These are phyloP conservation scores for Gorilla gorilla DNA, from an alignment of 2,113 vertebrate species.

Conservation along the genomic window DNA sequence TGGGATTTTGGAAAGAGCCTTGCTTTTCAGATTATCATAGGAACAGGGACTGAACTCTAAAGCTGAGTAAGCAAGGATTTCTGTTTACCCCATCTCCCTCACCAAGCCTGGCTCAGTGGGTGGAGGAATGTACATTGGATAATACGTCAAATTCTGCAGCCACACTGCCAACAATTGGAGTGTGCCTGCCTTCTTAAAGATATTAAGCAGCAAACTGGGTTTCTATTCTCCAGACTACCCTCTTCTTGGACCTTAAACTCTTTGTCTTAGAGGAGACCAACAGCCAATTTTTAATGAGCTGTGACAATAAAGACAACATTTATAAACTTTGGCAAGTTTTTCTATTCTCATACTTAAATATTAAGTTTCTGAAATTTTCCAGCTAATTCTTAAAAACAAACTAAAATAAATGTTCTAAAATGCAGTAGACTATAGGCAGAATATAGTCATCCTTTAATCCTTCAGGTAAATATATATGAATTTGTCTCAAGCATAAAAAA, in stretches of 20 bases:
- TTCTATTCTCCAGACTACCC: neutral
- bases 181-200: neutral
- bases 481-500: constrained; percentile 2
- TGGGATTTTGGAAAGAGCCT: neutral
- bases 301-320: neutral
- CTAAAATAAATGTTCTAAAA: neutral
- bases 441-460: neutral
- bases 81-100: neutral
- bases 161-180: neutral
- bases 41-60: neutral
- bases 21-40: neutral
- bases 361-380: neutral
- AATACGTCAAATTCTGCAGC: neutral
- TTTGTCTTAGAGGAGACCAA: neutral
- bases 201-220: neutral
- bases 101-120: neutral
- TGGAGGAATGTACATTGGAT: neutral
- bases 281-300: neutral
- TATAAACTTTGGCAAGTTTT: neutral
- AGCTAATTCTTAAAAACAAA: constrained; percentile 11
- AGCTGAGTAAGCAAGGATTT: neutral
- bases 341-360: neutral
- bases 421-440: neutral
- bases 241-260: neutral
- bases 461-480: neutral